Base-by-base conservation (phyloP, 37 sponge, comb jelly and placozoan genomes). In the Ianthella basta region DNA sequence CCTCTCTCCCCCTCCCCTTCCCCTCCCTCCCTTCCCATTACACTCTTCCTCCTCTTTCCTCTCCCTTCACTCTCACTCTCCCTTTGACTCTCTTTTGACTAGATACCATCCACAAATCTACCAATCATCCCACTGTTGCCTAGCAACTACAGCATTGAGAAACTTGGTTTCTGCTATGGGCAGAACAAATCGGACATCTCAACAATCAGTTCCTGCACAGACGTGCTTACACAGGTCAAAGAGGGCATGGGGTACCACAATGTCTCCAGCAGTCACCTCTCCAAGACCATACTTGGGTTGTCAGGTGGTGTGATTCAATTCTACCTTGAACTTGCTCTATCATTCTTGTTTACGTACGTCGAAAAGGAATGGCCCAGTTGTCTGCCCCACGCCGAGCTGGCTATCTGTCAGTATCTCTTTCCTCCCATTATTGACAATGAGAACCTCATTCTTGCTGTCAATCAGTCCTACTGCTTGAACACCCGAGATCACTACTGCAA, bases 341-440 rank as follows among this genome's bases (percentile, higher is more conserved):
- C 36, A 36, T 13, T 70, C 10, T 33, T 70, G n/a, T 70, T 70
- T 34, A 35, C 4, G 1, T 25, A 70, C n/a, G 30, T 70, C 12
- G 37, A 18, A 2, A 12, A 2, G 3, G 37, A 70, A 35, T 70
- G 72, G 72, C 72, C 72, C 2, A 34, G 30, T 29, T 70, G 72
- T 70, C 4, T 34, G 21, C 37, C 72, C 33, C 29, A 30, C 37
- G 72, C 72, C 5, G 21, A 70, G 37, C 38, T 2, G 2, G 32
- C 37, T 5, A 35, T 70, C 37, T 70, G 72, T 10, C 72, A 70
- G 37, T 70, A 35, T 10, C 34, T 70, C 72, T 70, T 70, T 15
- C 72, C 72, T 32, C 72, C 72, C 5, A 5, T 70, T 20, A 19
- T 70, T 29, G 72, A 34, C 37, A 34, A 34, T 12, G 5, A 29